A percentile compares a stretch with the other conserved stretches of the same genome.
Conservation (phyloP, 2,888 invertebrate genomes). For the Aproaerema taeniolella region DNA sequence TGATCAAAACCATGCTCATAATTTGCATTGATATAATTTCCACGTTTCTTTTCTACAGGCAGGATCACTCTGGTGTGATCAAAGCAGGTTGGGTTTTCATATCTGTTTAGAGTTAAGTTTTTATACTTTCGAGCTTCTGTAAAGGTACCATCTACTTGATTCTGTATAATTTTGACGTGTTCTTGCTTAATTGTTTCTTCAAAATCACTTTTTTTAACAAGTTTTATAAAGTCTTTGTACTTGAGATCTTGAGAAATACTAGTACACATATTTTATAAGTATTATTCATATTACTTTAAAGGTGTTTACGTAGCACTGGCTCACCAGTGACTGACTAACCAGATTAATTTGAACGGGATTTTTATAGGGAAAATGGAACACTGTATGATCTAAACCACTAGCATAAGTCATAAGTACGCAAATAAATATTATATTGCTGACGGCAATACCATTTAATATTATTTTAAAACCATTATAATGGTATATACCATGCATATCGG, state of each 20-base stretch:
- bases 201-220: not conserved
- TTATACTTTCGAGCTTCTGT: not conserved
- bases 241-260: not conserved
- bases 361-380: too few relatives aligned
- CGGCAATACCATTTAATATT: too few relatives aligned
- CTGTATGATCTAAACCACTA: too few relatives aligned
- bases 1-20: not conserved
- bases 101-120: not conserved
- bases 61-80: not conserved
- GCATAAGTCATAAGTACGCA: too few relatives aligned
- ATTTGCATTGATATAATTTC: not conserved
- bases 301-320: too few relatives aligned
- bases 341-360: too few relatives aligned
- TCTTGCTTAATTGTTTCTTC: not conserved
- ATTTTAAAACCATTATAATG: too few relatives aligned
- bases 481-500: too few relatives aligned
- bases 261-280: not conserved
- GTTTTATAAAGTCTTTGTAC: not conserved
- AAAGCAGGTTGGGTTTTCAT: not conserved
- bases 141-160: not conserved
- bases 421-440: too few relatives aligned
- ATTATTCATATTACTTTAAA: too few relatives aligned
- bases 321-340: too few relatives aligned
- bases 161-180: not conserved
- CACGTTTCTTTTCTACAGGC: not conserved